Evolutionary conservation across 1,140 invertebrate genomes (phyloP).

Genomic region (Ceratina japonica): DNA sequence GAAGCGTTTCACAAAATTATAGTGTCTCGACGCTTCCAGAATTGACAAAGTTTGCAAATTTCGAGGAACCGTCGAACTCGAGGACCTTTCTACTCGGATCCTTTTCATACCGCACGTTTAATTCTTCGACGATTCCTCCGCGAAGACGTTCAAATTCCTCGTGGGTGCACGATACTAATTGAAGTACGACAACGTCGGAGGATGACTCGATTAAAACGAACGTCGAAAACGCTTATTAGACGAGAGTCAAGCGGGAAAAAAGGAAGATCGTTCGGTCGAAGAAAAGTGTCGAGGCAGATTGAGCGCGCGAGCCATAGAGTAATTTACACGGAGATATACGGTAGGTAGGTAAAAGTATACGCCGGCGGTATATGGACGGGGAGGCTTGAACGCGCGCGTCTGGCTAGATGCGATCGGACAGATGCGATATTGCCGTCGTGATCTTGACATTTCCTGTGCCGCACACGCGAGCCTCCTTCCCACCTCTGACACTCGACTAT

Average conservation of each 20-base stretch:
- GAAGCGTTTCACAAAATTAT: no score
- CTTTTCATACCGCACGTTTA: no score
- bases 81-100: no score
- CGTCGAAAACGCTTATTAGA: no score
- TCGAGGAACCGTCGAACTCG: no score
- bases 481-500: slow-evolving; percentile 30
- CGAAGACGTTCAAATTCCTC: no score
- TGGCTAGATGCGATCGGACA: slow-evolving; percentile 71
- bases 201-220: no score
- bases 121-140: no score
- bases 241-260: not conserved
- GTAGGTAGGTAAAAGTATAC: not conserved
- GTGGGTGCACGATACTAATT: no score
- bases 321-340: not conserved
- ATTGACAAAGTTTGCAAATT: no score
- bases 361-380: not conserved
- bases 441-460: slow-evolving; percentile 69
- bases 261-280: not conserved
- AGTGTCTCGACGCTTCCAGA: no score
- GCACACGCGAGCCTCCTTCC: slow-evolving; percentile 15
- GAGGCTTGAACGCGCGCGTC: slow-evolving; percentile 65
- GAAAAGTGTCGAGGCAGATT: no score
- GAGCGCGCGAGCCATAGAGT: not conserved
- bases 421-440: slow-evolving; percentile 74
- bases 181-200: not conserved